A percentile compares a stretch with the other conserved stretches of the same genome.
Conservation (phyloP, 2,797 vertebrate genomes). For the Momotus momota region DNA sequence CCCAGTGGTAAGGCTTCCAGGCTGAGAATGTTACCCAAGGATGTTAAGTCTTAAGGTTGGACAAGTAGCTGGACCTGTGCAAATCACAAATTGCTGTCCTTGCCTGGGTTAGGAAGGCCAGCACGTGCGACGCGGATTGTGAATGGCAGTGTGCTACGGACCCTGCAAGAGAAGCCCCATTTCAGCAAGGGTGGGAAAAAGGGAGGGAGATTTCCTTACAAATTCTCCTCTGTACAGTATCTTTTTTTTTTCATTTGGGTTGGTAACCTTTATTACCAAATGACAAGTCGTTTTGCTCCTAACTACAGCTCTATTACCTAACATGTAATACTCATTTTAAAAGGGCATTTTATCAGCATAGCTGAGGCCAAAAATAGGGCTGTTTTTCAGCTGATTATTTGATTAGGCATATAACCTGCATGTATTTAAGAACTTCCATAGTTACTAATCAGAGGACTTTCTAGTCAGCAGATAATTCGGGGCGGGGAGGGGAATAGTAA, state of each 20-base stretch:
- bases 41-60: background rate
- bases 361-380: background rate
- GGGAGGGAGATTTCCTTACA: background rate
- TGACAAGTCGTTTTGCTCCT: background rate
- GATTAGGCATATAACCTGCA: background rate
- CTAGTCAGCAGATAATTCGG: background rate
- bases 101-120: background rate
- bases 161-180: background rate
- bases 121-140: accelerated
- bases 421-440: background rate
- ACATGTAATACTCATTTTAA: background rate
- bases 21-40: background rate
- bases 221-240: background rate
- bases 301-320: background rate
- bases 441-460: conserved; percentile 25
- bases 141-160: background rate
- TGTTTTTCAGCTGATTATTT: conserved; percentile 12
- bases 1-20: background rate
- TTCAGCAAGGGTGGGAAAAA: background rate
- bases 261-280: background rate
- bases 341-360: background rate
- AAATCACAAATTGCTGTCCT: background rate
- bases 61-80: background rate
- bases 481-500: background rate
- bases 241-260: background rate